Evolutionary conservation across 1,140 invertebrate species (phyloP).

Genomic region (Eurosta solidaginis): DNA sequence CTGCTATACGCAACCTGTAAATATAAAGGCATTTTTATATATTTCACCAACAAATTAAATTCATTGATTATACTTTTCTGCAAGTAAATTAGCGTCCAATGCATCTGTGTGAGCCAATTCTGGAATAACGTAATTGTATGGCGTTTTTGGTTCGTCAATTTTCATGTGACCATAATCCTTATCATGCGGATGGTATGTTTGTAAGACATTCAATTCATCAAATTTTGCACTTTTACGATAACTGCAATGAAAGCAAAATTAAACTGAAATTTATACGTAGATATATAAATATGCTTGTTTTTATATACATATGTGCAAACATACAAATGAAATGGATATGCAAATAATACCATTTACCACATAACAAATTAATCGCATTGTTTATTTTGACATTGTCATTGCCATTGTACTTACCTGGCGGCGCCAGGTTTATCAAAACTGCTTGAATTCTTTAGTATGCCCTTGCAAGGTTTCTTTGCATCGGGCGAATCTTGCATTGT

Average conservation of each 20-base stretch:
- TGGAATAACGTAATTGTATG: slow-evolving; percentile 81
- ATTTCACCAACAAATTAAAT: neutral
- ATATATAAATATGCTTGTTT: neutral
- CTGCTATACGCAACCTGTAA: slow-evolving; percentile 61
- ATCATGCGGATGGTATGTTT: slow-evolving; percentile 94
- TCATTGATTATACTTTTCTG: slow-evolving; percentile 66
- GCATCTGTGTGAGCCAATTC: slow-evolving; percentile 73
- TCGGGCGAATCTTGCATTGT: slow-evolving; percentile 56
- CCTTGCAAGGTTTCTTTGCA: slow-evolving; percentile 80
- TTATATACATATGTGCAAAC: no score
- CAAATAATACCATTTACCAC: no score
- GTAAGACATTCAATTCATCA: slow-evolving; percentile 99
- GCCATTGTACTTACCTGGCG: slow-evolving; percentile 44
- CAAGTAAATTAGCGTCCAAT: slow-evolving; percentile 76
- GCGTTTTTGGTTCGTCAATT: slow-evolving; percentile 97
- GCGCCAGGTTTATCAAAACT: slow-evolving; percentile 76
- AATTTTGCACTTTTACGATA: slow-evolving; percentile 84
- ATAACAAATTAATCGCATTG: slow-evolving; percentile 1
- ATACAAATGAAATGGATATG: no score
- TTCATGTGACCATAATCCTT: slow-evolving; percentile 99
- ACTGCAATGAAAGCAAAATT: slow-evolving; percentile 56
- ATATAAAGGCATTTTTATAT: no score
- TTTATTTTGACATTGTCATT: neutral
- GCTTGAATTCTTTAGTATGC: slow-evolving; percentile 89
- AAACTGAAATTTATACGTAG: neutral